Evolutionary conservation across 1,140 invertebrate genomes (phyloP).

Genomic region (Branchinecta lynchi): DNA sequence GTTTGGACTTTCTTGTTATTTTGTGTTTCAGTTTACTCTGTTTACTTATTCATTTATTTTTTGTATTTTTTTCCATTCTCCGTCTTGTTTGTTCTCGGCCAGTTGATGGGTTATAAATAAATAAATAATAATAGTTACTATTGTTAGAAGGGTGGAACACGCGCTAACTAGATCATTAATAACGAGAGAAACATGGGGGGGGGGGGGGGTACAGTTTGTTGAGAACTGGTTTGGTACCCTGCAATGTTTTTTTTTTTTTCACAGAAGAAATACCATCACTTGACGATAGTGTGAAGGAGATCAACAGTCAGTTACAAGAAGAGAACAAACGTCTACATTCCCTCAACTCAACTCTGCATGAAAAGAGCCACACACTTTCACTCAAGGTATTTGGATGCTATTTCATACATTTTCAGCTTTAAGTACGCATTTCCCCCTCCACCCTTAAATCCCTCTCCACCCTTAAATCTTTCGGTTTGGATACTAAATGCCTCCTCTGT

Average conservation of each 20-base stretch:
- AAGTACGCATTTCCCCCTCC: too few relatives aligned
- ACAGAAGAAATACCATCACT: conserved; percentile 48
- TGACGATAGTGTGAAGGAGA: conserved; percentile 62
- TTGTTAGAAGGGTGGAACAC: background rate
- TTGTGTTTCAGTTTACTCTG: too few relatives aligned
- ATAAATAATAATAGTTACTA: too few relatives aligned
- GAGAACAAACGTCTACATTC: conserved; percentile 83
- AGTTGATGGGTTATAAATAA: too few relatives aligned
- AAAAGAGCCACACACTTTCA: conserved; percentile 80
- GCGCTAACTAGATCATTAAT: background rate
- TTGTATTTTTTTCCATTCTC: too few relatives aligned
- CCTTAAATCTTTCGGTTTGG: background rate
- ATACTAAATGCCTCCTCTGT: too few relatives aligned
- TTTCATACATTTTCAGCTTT: too few relatives aligned
- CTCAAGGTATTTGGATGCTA: conserved; percentile 43
- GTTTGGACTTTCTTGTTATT: too few relatives aligned
- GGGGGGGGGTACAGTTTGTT: background rate
- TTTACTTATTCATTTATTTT: too few relatives aligned
- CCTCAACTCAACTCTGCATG: conserved; percentile 81
- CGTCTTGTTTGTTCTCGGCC: too few relatives aligned
- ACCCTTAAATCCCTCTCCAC: too few relatives aligned
- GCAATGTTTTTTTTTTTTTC: conserved; percentile 18
- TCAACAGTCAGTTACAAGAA: conserved; percentile 67
- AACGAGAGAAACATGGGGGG: background rate
- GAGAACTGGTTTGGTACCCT: too few relatives aligned